These are phyloP conservation scores for Acanthosoma haemorrhoidale DNA, from an alignment of 2,888 invertebrate genomes.

Conservation along the genomic window DNA sequence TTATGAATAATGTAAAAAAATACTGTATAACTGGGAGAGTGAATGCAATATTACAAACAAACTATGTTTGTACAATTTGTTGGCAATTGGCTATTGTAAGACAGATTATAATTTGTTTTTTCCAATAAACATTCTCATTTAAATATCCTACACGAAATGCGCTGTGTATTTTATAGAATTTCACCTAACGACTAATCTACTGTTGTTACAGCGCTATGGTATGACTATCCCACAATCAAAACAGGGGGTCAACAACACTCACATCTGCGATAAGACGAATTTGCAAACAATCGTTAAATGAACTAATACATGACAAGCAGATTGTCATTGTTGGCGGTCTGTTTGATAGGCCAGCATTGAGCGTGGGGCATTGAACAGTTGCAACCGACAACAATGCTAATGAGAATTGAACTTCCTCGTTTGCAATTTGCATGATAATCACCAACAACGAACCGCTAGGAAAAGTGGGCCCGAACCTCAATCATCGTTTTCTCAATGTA, in stretches of 20 bases:
- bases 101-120: too few relatives aligned
- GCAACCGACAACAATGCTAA: constrained; percentile 2
- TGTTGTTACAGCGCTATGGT: too few relatives aligned
- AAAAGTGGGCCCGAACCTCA: not conserved
- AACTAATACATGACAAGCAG: not conserved
- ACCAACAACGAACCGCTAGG: constrained; percentile 6
- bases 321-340: not conserved
- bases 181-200: too few relatives aligned
- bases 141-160: too few relatives aligned
- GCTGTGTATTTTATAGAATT: too few relatives aligned
- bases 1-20: too few relatives aligned
- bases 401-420: not conserved
- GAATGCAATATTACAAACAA: too few relatives aligned
- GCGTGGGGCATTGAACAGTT: not conserved
- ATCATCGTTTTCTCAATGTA: too few relatives aligned
- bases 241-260: not conserved
- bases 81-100: too few relatives aligned
- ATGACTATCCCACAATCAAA: not conserved
- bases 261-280: not conserved
- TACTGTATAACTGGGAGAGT: too few relatives aligned
- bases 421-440: constrained; percentile 12
- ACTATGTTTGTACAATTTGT: too few relatives aligned
- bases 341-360: not conserved
- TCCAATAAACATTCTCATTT: too few relatives aligned
- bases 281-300: not conserved